These are phyloP conservation scores for Bothrops jararaca DNA, from an alignment of 2,113 vertebrate genomes.

Conservation along the genomic window DNA sequence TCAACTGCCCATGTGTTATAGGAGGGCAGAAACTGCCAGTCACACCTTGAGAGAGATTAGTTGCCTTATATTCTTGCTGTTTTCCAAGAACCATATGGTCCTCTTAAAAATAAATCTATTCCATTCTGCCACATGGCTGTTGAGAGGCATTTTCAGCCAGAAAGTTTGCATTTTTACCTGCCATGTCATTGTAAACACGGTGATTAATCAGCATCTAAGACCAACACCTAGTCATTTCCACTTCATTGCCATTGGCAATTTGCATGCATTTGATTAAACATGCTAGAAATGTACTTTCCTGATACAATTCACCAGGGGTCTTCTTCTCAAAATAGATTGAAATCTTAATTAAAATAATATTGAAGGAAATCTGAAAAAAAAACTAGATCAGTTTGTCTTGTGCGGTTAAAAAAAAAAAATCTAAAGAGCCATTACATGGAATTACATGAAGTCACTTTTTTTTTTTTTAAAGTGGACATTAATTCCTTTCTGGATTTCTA, in stretches of 20 bases:
- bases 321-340: constrained; percentile 15
- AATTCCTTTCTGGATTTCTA: background rate
- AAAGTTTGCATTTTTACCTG: constrained; percentile 1
- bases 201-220: background rate
- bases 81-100: background rate
- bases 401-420: background rate
- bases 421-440: background rate
- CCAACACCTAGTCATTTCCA: constrained; percentile 12
- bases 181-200: background rate
- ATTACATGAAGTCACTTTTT: background rate
- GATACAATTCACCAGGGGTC: constrained; percentile 3
- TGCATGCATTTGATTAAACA: constrained; percentile 24
- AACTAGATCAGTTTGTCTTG: background rate
- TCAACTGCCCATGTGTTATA: constrained; percentile 1
- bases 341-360: constrained; percentile 21
- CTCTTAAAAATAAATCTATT: constrained; percentile 23
- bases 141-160: constrained; percentile 11
- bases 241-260: constrained; percentile 18
- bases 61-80: background rate
- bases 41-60: background rate
- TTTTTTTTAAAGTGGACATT: background rate
- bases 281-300: constrained; percentile 24
- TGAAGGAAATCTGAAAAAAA: background rate
- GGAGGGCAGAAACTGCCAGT: constrained; percentile 17
- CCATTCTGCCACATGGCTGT: constrained; percentile 4